Percentiles rank a stretch among this genome's conserved stretches.
phyloP scores from a whole-genome alignment of 64 coral and sea anemone genomes.

The Dendronephthya gigantea region DNA sequence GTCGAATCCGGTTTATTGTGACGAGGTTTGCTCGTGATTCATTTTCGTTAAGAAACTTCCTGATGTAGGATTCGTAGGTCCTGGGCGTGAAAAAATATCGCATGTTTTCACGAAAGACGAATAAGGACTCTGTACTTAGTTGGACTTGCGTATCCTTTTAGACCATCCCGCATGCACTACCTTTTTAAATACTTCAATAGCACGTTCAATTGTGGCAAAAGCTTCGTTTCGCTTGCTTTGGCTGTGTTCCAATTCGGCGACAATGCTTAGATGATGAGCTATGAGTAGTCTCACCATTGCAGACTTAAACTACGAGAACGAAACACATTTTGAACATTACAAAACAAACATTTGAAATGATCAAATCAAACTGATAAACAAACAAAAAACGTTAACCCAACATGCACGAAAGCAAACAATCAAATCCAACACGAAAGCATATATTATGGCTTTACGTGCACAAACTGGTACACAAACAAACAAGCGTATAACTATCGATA shows the following conservation, averaged over 20 bases:
- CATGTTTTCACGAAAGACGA: background rate
- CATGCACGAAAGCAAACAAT: background rate
- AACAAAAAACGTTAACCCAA: background rate
- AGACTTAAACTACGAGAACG: slow-evolving; percentile 58
- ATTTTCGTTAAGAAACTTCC: background rate
- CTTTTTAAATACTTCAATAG: slow-evolving; percentile 69
- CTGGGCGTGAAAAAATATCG: background rate
- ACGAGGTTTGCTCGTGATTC: background rate
- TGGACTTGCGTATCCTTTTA: background rate
- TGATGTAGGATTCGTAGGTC: background rate
- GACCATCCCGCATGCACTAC: slow-evolving; percentile 6
- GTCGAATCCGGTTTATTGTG: no score
- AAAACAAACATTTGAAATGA: background rate
- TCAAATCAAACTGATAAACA: background rate
- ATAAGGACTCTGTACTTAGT: background rate
- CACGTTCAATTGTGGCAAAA: slow-evolving; percentile 61
- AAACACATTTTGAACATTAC: background rate
- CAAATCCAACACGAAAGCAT: no score
- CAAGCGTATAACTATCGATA: no score
- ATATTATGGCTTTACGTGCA: no score
- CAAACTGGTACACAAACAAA: background rate
- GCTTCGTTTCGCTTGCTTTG: slow-evolving; percentile 42
- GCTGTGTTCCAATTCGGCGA: slow-evolving; percentile 55
- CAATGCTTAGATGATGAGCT: slow-evolving; percentile 78
- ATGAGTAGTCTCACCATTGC: slow-evolving; percentile 75